A percentile compares a stretch with the other conserved stretches of the same genome.
Evolutionary conservation across 2,113 vertebrate species (phyloP).

Genomic region (Ondatra zibethicus): DNA sequence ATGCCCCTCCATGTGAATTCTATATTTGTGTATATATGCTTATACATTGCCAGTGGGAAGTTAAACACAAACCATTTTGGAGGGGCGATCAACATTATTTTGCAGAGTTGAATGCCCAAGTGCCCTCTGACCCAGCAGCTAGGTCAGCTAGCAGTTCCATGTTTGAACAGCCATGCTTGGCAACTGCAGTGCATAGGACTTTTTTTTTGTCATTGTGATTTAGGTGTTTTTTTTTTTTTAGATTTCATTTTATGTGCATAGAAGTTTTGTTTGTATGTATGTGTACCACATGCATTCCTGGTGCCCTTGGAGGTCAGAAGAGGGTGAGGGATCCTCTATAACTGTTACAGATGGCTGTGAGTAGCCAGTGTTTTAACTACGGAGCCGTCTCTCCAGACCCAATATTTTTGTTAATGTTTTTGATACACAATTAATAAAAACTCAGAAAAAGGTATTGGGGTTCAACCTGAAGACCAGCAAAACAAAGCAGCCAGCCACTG

Average conservation of each 20-base stretch:
- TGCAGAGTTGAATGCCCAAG: not conserved
- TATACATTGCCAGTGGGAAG: not conserved
- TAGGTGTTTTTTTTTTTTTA: not conserved
- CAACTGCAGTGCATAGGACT: not conserved
- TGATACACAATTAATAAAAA: no score
- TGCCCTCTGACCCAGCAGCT: not conserved
- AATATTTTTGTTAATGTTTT: not conserved
- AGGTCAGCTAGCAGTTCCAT: not conserved
- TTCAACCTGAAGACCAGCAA: no score
- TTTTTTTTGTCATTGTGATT: not conserved
- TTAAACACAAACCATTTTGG: not conserved
- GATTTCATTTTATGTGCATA: not conserved
- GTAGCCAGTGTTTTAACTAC: not conserved
- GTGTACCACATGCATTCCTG: not conserved
- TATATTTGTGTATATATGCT: not conserved
- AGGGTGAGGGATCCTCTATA: not conserved
- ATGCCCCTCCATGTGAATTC: not conserved
- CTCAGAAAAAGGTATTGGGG: no score
- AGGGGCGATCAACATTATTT: not conserved
- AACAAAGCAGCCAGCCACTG: no score
- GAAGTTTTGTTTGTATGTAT: not conserved
- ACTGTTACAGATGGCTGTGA: not conserved
- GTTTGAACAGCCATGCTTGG: not conserved
- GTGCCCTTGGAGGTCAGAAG: not conserved
- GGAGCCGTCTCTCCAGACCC: not conserved